Evolutionary conservation across 2,888 invertebrate genomes (phyloP).

Genomic region (Pimpla rufipes): DNA sequence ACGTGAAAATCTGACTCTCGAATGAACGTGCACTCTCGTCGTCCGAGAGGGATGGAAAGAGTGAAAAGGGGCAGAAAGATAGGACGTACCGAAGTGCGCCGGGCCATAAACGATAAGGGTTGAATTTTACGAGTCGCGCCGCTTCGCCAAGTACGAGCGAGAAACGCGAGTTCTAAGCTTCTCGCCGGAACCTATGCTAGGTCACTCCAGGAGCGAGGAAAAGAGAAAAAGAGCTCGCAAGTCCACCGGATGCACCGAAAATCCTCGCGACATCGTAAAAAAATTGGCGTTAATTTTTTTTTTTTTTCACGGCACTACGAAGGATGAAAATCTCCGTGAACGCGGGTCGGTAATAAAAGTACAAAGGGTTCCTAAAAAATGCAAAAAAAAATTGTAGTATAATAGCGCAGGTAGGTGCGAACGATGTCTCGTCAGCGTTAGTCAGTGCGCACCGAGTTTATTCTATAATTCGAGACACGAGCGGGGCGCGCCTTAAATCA

Average conservation of each 20-base stretch:
- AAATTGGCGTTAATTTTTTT: slow-evolving; percentile 47
- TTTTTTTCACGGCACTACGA: slow-evolving; percentile 34
- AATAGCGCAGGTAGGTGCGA: too few species aligned
- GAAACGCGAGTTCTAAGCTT: slow-evolving; percentile 55
- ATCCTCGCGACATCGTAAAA: slow-evolving; percentile 49
- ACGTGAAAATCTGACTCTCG: background rate
- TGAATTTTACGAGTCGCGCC: slow-evolving; percentile 70
- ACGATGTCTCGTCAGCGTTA: too few species aligned
- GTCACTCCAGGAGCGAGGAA: slow-evolving; percentile 3
- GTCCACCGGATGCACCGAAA: slow-evolving; percentile 56
- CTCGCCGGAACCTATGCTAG: slow-evolving; percentile 38
- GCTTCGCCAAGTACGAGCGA: slow-evolving; percentile 58
- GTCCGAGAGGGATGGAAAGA: slow-evolving; percentile 16
- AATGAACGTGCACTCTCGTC: background rate
- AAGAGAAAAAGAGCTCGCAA: background rate
- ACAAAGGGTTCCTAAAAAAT: slow-evolving; percentile 6
- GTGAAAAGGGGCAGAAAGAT: slow-evolving; percentile 34
- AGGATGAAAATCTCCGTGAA: slow-evolving; percentile 23
- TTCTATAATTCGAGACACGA: too few species aligned
- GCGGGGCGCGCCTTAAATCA: too few species aligned
- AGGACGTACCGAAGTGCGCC: slow-evolving; percentile 46
- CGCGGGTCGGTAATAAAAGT: slow-evolving; percentile 10
- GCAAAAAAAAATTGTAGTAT: too few species aligned
- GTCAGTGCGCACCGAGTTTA: too few species aligned
- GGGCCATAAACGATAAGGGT: slow-evolving; percentile 69